Evolutionary conservation across 1,140 invertebrate species (phyloP), one percentile per base, ranked within the genome.

Genomic region (Cydia amplana): DNA sequence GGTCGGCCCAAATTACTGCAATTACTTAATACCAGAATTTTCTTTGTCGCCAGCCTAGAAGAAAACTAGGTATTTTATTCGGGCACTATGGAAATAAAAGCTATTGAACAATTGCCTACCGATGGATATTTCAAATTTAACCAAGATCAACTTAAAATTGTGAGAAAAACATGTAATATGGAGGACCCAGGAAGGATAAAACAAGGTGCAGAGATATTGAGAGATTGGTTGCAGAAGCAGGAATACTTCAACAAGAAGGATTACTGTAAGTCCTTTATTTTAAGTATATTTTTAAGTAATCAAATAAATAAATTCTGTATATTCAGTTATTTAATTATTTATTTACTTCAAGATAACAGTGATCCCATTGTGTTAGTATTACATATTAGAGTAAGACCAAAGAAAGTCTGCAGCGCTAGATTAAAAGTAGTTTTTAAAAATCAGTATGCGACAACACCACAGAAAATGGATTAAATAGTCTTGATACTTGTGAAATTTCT

Each of bases 211-310:
- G 74, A 81, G 6, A 81, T 83, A 14, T 75, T 87, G 9, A 70
- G 79, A 18, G 78, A 81, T 2, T 87, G 85, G 86, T 43, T 83
- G 9, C 73, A 81, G 20, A 79, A 83, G 67, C 86, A 87, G 36
- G 60, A 77, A 1, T 84, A 87, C 76, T 83, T 87, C 25, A 75
- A 72, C 0, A 85, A 79, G 14, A 86, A 82, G 18, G 80, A 85
- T 28, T 86, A 82, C 64, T 70, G 86, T 87, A 55, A 87, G 83
- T 86, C 16, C 9, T 43, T 23, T 18, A 65, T 65, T 23, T 64
- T 18, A 63, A 10, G 1, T 14, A 28, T n/a, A 36, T 46, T 16
- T 16, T 9, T 40, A 40, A 16, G 10, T 3, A 43, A 43, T 12
- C 43, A 43, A 43, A 43, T 14, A 46, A 46, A 14, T 46, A 46